Evolutionary conservation across 1,140 invertebrate species (phyloP), one percentile per base, ranked within the genome.

Genomic region (Acromyrmex heyeri): DNA sequence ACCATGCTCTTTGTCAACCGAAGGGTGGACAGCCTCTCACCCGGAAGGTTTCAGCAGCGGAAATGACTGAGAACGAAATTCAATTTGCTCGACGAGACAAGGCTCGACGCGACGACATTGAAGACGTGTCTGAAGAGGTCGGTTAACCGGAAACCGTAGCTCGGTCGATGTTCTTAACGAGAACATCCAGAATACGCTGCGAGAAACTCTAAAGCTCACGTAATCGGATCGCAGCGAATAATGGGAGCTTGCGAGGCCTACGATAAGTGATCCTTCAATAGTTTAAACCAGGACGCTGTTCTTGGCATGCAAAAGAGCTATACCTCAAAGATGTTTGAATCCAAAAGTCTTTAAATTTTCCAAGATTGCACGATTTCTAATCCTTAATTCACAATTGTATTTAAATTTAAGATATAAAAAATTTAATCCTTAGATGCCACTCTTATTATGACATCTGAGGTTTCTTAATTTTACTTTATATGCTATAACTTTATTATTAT

Each of bases 181-280:
- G 79, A 83, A 75, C 55, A 83, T 75, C 70, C 69, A 75, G 67
- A 61, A 83, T 61, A 57, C 44, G 67, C 79, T 44, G 27, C 38
- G 69, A 75, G 67, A 48, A 75, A 83, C 55, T 83, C 79, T 57
- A 30, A 62, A 83, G 55, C 79, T 16, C 69, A 27, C 53, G 79
- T 83, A 83, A 83, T 83, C 79, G 79, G 79, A 83, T 83, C 69
- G 79, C n/a, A 75, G 24, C 62, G 79, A 83, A 83, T 83, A 83
- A 73, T 61, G 79, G 69, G 38, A 34, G 69, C 18, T 61, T 30
- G 38, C 38, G 27, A 83, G 70, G 55, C 79, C 79, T 82, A 82
- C 38, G 18, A 55, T 73, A 50, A 83, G 69, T 34, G 55, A 83
- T 83, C 55, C 69, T 24, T 73, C 55, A 61, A 83, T 83, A 83